phyloP scores from a whole-genome alignment of 2,113 vertebrate genomes.

The Gobius niger region DNA sequence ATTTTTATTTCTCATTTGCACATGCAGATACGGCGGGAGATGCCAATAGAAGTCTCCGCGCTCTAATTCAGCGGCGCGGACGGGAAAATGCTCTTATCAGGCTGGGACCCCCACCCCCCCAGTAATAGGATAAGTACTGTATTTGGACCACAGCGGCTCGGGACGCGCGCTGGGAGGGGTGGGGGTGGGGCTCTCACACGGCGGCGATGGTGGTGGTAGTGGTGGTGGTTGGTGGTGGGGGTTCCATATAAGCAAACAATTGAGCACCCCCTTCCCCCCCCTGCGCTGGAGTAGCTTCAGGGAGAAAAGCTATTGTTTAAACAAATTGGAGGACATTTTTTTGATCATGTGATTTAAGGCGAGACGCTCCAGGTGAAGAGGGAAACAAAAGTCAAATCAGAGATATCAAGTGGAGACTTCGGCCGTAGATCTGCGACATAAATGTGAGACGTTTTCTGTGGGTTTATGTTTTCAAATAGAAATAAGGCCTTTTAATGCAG shows the following conservation, averaged over 20 bases:
- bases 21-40: slow-evolving; percentile 64
- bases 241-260: slow-evolving; percentile 75
- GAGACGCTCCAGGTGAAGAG: neutral
- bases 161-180: slow-evolving; percentile 38
- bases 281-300: slow-evolving; percentile 59
- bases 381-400: neutral
- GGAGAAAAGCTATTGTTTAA: slow-evolving; percentile 8
- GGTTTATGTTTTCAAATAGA: too few species aligned
- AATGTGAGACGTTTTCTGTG: too few species aligned
- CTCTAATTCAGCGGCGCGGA: slow-evolving; percentile 71
- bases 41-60: slow-evolving; percentile 72
- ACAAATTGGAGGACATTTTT: neutral
- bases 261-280: slow-evolving; percentile 60
- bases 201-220: slow-evolving; percentile 29
- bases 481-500: too few species aligned
- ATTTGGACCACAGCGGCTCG: slow-evolving; percentile 77
- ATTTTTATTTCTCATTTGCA: slow-evolving; percentile 68
- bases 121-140: slow-evolving; percentile 80
- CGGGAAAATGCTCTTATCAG: slow-evolving; percentile 75
- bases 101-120: slow-evolving; percentile 47
- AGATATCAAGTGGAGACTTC: neutral
- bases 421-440: too few species aligned
- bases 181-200: neutral
- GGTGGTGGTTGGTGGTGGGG: slow-evolving; percentile 11
- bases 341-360: neutral